These are phyloP conservation scores for Cephus sareptanus DNA, from an alignment of 2,888 invertebrate genomes.

Conservation along the genomic window DNA sequence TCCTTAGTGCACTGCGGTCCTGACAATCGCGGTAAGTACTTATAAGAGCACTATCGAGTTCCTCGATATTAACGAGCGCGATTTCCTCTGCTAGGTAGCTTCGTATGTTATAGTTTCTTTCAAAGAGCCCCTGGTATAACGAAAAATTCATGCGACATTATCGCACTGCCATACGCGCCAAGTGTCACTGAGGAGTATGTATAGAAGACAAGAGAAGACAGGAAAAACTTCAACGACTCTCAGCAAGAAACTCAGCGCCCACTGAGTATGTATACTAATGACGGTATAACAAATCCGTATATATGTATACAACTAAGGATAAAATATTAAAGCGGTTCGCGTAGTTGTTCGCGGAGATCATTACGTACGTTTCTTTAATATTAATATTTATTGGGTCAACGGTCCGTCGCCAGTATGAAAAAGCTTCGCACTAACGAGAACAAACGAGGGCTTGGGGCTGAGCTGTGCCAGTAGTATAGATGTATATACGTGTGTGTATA, in stretches of 20 bases:
- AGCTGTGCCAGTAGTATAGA: neutral
- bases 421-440: slow-evolving; percentile 7
- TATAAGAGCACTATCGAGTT: neutral
- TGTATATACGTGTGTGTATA: neutral
- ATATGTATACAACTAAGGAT: neutral
- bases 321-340: neutral
- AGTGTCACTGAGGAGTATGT: neutral
- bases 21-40: neutral
- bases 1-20: neutral
- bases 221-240: neutral
- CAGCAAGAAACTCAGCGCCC: neutral
- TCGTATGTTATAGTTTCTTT: neutral
- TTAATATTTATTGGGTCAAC: slow-evolving; percentile 13
- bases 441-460: slow-evolving; percentile 4
- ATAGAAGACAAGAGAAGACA: neutral
- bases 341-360: neutral
- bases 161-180: neutral
- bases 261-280: neutral
- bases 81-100: neutral
- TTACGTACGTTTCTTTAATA: slow-evolving; percentile 7
- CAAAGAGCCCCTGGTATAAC: neutral
- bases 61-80: neutral
- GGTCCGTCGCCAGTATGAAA: slow-evolving; percentile 10
- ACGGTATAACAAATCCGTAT: neutral
- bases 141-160: neutral